phyloP scores from a whole-genome alignment of 2,113 vertebrate genomes.

The human (Homo sapiens) region GRCh38 chr6:20951001-20951500 shows the following conservation, averaged over 20 bases:
- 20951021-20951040: not conserved
- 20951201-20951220: not conserved
- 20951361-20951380: constrained; percentile 36
- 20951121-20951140: not conserved
- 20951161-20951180: not conserved
- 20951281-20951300: constrained; percentile 3
- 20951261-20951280: not conserved
- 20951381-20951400: constrained; percentile 41
- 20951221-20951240: not conserved
- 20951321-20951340: constrained; percentile 36
- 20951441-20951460: constrained; percentile 42
- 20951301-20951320: not conserved
- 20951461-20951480: constrained; percentile 47
- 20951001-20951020: fast-evolving
- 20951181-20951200: not conserved
- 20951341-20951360: constrained; percentile 46
- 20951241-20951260: not conserved
- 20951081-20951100: not conserved
- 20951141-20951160: not conserved
- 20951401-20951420: constrained; percentile 35
- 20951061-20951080: not conserved
- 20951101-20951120: not conserved
- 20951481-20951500: constrained; percentile 53
- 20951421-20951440: constrained; percentile 64
- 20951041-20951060: not conserved